Base-by-base conservation (phyloP, 2,888 invertebrate species). In the Anthophora plumipes region DNA sequence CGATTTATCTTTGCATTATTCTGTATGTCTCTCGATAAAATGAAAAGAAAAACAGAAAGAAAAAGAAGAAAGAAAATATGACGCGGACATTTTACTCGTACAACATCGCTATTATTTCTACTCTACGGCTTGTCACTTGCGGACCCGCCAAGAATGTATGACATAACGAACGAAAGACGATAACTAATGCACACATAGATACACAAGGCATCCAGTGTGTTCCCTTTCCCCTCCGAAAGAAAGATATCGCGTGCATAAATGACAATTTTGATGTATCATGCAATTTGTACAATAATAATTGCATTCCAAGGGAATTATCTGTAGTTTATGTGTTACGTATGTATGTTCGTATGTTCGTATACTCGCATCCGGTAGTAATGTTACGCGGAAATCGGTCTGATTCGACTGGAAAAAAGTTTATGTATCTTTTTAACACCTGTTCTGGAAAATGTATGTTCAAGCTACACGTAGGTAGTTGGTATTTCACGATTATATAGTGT, bases 1-100 rank as follows among this genome's bases (percentile, higher is more conserved):
- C 82, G 74, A 82, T 82, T 81, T 81, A 74, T 70, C 72, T 59
- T 59, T 48, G 50, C 68, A 76, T 80, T 81, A 81, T 74, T 61
- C 73, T 9, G 25, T 7, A 11, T 22, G 43, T 25, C 48, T 17
- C 17, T 4, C 14, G 68, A 71, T 63, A 22, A 55, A 64, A 55
- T 50, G 9, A 39, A 68, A 72, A 69, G 31, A 43, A 46, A 46
- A 14, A 46, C 12, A 14, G 14, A 46, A 46, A 12, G 14, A 46
- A 46, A 12, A 12, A 1, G 59, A 54, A 17, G 64, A n/a, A n/a
- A n/a, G n/a, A n/a, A n/a, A n/a, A n/a, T n/a, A n/a, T n/a, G n/a
- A 57, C 31, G 43, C 55, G n/a, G 17, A 63, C 73, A 54, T 81
- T 66, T 31, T 50, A 22, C 55, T 54, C 22, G 50, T 17, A 31